Conservation (phyloP, 2,797 vertebrate genomes). For the Helicolenus hilgendorfi region DNA sequence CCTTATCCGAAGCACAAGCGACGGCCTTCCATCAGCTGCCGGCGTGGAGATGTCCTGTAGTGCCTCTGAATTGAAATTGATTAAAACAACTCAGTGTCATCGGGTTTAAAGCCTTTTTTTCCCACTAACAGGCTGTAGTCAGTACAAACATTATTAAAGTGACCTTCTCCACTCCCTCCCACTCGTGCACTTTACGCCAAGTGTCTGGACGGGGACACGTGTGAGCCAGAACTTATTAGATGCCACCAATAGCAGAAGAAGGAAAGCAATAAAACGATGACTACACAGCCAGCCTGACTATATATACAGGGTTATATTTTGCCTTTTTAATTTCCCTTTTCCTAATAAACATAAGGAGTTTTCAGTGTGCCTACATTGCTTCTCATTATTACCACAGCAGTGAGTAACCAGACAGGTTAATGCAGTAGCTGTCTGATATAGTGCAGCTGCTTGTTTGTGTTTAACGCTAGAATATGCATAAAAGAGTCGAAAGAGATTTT, state of each 20-base stretch:
- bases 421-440: conserved; percentile 1
- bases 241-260: not conserved
- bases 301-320: not conserved
- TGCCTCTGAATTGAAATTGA: conserved; percentile 29
- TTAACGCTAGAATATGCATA: conserved; percentile 13
- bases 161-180: conserved; percentile 33
- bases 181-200: conserved; percentile 22
- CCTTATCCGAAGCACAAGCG: conserved; percentile 11
- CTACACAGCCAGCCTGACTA: not conserved
- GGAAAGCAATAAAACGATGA: conserved; percentile 9
- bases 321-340: not conserved
- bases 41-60: not conserved
- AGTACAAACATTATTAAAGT: conserved; percentile 38
- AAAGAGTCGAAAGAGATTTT: conserved; percentile 5
- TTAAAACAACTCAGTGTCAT: conserved; percentile 35
- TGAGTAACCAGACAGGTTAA: conserved; percentile 40
- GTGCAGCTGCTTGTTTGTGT: conserved; percentile 24
- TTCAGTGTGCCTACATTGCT: not conserved
- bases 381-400: conserved; percentile 33
- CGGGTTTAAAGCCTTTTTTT: not conserved
- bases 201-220: not conserved
- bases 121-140: conserved; percentile 9
- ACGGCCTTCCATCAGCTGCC: conserved; percentile 14
- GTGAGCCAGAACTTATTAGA: not conserved
- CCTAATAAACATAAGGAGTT: not conserved